Evolutionary conservation across 2,113 vertebrate species (phyloP).

Genomic region (Peromyscus maniculatus): DNA sequence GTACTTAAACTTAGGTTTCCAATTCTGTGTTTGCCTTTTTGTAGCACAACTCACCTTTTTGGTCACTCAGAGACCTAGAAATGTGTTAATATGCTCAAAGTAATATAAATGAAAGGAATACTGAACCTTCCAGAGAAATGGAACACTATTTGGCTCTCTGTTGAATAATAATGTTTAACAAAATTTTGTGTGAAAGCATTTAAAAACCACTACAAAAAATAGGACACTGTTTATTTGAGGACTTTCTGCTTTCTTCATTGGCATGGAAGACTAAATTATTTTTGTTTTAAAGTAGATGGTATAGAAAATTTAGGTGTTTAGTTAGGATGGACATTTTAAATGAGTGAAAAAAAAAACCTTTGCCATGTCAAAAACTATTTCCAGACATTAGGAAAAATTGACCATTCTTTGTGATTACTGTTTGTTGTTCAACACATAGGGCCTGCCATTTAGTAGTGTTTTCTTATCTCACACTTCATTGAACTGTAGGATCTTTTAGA

Average conservation of each 20-base stretch:
- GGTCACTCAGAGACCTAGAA: conserved; percentile 40
- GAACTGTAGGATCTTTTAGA: neutral
- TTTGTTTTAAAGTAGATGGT: conserved; percentile 20
- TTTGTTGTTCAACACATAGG: neutral
- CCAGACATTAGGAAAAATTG: conserved; percentile 22
- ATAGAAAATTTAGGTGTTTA: conserved; percentile 32
- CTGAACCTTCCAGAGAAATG: conserved; percentile 38
- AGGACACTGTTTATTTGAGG: neutral
- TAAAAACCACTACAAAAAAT: conserved; percentile 32
- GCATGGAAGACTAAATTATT: conserved; percentile 30
- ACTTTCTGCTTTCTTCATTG: conserved; percentile 7
- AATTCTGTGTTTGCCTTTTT: conserved; percentile 10
- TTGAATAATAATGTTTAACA: conserved; percentile 34
- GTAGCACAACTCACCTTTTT: neutral
- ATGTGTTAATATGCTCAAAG: neutral
- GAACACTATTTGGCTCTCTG: conserved; percentile 7
- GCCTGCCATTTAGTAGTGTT: neutral
- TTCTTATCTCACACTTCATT: neutral
- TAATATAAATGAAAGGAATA: conserved; percentile 39
- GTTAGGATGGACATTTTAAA: conserved; percentile 51
- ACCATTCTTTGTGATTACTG: neutral
- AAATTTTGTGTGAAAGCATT: conserved; percentile 27
- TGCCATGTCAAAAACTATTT: conserved; percentile 42
- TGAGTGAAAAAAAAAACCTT: neutral
- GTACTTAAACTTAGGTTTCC: conserved; percentile 25